These are phyloP conservation scores for Atractosteus spatula DNA, from an alignment of 2,113 vertebrate genomes.

Conservation along the genomic window DNA sequence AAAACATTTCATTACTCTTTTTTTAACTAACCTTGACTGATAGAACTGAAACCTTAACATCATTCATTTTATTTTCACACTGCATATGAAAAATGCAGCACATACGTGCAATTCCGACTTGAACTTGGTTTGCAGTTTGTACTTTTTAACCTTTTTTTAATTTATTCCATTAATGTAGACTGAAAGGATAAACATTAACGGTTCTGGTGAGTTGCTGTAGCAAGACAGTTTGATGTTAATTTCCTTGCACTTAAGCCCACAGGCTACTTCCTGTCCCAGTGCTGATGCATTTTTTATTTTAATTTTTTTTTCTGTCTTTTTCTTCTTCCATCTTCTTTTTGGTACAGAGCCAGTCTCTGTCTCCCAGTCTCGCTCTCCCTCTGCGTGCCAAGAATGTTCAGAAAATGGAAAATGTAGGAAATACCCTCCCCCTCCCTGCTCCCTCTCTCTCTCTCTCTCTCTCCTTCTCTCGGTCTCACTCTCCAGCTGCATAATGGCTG, in stretches of 20 bases:
- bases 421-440: constrained; percentile 41
- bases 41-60: background rate
- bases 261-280: constrained; percentile 40
- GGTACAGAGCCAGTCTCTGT: constrained; percentile 46
- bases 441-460: constrained; percentile 5
- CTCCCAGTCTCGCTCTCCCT: constrained; percentile 52
- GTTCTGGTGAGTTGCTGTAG: constrained; percentile 35
- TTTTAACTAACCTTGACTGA: background rate
- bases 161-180: constrained; percentile 34
- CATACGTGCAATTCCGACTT: too few species aligned
- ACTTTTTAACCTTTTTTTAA: constrained; percentile 20
- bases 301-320: constrained; percentile 11
- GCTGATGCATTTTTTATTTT: constrained; percentile 44
- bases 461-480: constrained; percentile 56
- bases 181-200: constrained; percentile 19
- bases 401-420: constrained; percentile 64
- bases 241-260: constrained; percentile 38
- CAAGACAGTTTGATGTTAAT: constrained; percentile 45
- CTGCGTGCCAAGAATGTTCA: constrained; percentile 65
- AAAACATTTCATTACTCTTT: too few species aligned
- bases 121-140: too few species aligned
- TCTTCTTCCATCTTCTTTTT: constrained; percentile 21
- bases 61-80: background rate
- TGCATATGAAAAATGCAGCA: background rate
- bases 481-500: constrained; percentile 62